Conservation (phyloP, 2,797 vertebrate genomes). For the Hafferia zeledoni region DNA sequence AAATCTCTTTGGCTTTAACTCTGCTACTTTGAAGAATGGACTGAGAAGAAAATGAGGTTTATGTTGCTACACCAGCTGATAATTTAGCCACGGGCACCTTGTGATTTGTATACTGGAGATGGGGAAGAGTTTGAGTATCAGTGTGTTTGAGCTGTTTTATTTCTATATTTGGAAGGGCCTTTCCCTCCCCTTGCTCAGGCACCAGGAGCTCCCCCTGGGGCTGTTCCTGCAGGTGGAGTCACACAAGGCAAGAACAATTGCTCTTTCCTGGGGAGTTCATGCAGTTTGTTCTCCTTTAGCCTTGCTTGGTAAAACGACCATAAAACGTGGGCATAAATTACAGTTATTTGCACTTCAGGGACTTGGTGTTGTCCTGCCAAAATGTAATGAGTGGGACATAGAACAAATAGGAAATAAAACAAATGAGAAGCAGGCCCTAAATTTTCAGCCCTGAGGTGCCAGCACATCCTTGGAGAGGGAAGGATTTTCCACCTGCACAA, state of each 20-base stretch:
- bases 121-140: background rate
- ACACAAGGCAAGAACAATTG: background rate
- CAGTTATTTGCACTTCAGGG: background rate
- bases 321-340: slow-evolving; percentile 20
- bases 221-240: background rate
- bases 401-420: background rate
- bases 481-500: slow-evolving; percentile 46
- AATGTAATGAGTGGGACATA: background rate
- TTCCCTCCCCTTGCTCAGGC: background rate
- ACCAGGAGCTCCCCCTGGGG: background rate
- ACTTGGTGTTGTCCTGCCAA: background rate
- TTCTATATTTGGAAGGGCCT: background rate
- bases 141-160: background rate
- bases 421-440: slow-evolving; percentile 30
- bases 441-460: background rate
- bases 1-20: background rate
- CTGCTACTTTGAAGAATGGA: background rate
- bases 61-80: background rate
- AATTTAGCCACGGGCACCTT: background rate
- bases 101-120: background rate
- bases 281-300: background rate
- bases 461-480: background rate
- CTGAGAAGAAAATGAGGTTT: background rate
- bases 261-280: background rate
- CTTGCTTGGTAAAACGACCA: background rate